These are phyloP conservation scores for Paracanthobrama guichenoti DNA, from an alignment of 2,113 vertebrate species.

Conservation along the genomic window DNA sequence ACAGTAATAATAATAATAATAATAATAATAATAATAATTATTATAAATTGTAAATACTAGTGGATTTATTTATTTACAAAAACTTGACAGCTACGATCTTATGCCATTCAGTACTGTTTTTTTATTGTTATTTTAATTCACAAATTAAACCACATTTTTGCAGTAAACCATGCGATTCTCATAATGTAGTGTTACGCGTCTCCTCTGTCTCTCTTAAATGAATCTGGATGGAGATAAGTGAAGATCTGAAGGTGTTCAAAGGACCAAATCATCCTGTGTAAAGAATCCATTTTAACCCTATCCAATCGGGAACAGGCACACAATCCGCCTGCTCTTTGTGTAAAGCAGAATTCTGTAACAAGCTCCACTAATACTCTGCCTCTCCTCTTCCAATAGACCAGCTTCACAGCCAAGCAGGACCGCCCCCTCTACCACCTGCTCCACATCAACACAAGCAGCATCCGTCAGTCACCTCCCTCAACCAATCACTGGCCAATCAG, in stretches of 20 bases:
- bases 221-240: not conserved
- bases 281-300: constrained; percentile 24
- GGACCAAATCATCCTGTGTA: constrained; percentile 26
- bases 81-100: no score
- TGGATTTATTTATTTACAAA: no score
- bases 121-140: not conserved
- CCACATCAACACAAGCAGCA: constrained; percentile 91
- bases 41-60: no score
- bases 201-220: not conserved
- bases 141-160: not conserved
- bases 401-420: constrained; percentile 87
- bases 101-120: not conserved
- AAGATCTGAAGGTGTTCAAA: not conserved
- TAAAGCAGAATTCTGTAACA: constrained; percentile 34
- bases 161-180: not conserved
- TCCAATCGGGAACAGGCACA: not conserved
- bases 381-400: constrained; percentile 77
- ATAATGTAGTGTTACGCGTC: not conserved
- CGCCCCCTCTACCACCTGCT: constrained; percentile 88
- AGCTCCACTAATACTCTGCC: constrained; percentile 16
- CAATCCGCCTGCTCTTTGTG: not conserved
- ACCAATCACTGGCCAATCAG: constrained; percentile 94
- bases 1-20: no score
- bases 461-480: constrained; percentile 94
- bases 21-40: no score